Base-by-base conservation (phyloP, 1,140 invertebrate genomes). In the Contarinia nasturtii region DNA sequence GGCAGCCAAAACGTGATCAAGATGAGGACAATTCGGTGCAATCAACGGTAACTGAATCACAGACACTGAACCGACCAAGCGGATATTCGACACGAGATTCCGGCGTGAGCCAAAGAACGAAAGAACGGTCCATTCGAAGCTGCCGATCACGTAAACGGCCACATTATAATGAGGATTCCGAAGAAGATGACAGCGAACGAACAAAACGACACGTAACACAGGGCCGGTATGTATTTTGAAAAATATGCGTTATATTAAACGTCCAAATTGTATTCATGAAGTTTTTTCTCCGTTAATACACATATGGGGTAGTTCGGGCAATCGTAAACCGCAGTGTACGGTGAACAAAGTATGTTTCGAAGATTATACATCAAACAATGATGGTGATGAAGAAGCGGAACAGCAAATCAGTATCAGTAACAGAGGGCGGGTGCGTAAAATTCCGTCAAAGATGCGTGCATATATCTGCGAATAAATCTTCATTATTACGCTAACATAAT, bases 371-470 rank as follows among this genome's bases (percentile, higher is more conserved):
- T 38, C 12, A 5, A 38, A 38, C 36, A 53, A 51, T 44, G 57
- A 49, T 47, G 57, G 56, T 37, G 59, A 55, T 2, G 58, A 67
- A 44, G 61, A 61, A 15, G 65, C 68, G 20, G 64, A 59, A 22
- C 65, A 64, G 55, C 55, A 72, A 55, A 70, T 79, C 53, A 71
- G 74, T 67, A 69, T 84, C 33, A 90, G 86, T 62, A 89, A 84
- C 55, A 71, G 87, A 33, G 88, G 88, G 7, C 71, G 87, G 33
- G 73, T 91, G 36, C 73, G 86, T 21, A 84, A 81, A 65, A 73
- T 88, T 46, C 87, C 85, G 7, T 74, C 82, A 21, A 75, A 82
- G 58, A 83, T 81, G 22, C 68, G 77, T 21, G 80, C 77, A 49
- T 72, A 77, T 57, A 68, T 79, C 48, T 64, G 68, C 45, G 75